Evolutionary conservation across 2,797 vertebrate species (phyloP), one percentile per base, ranked within the genome.

Genomic region (Chaetodon trifasciatus): DNA sequence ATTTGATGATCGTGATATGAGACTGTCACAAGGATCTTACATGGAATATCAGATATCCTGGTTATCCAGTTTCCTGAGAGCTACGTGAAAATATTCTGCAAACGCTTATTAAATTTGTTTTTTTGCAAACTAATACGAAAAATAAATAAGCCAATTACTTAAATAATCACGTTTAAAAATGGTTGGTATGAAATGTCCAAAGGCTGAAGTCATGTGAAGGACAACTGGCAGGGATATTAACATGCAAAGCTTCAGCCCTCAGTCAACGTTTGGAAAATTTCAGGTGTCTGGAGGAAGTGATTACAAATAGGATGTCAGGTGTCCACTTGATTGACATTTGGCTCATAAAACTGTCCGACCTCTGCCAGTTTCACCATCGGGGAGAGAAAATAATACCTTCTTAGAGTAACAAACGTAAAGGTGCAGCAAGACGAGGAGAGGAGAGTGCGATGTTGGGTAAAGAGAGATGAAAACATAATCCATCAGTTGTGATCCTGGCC

Each of bases 241-340:
- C 72, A 81, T 69, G 71, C 85, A 82, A 70, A 63, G 67, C 83
- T 83, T 55, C 85, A 85, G 77, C 81, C 68, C 70, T 92, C 84
- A 84, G 78, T 92, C 90, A 82, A 70, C 42, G 28, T 82, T 84
- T 70, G 86, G 73, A 88, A 85, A 85, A 87, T 86, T 88, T 68
- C 72, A 87, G 84, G 78, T 84, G 77, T 86, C 89, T 91, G 81
- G 64, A 86, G 74, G 82, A 70, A 87, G 88, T 70, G 76, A 91
- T 91, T 92, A 88, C 86, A 90, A 89, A 90, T 82, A 74, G 84
- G 80, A 83, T 91, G 89, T 90, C 86, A 86, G 80, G 86, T 89
- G 81, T 89, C 86, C 62, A 71, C 32, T 61, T 90, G 90, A 92
- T 88, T 91, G 90, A 91, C 83, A 57, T 85, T 66, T 56, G 73